phyloP scores from a whole-genome alignment of 2,888 invertebrate species.

The Dilophus febrilis region DNA sequence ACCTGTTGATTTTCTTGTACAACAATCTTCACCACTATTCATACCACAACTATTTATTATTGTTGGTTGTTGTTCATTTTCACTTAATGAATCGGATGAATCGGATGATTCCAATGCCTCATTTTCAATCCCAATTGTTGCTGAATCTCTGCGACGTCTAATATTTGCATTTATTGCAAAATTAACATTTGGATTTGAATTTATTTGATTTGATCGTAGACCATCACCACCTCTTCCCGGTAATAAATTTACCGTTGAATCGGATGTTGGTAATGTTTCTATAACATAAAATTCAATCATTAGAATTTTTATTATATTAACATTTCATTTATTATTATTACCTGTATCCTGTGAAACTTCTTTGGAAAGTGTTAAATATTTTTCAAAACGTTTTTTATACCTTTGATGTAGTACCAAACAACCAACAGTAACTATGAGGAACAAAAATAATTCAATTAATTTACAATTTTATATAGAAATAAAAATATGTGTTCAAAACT shows the following conservation, averaged over 20 bases:
- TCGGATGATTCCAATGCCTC: too few species aligned
- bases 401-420: conserved; percentile 71
- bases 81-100: conserved; percentile 5
- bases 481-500: conserved; percentile 14
- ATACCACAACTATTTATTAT: background rate
- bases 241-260: conserved; percentile 16
- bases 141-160: conserved; percentile 4
- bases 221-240: background rate
- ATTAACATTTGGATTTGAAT: conserved; percentile 11
- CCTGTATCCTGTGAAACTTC: conserved; percentile 31
- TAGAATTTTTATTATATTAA: too few species aligned
- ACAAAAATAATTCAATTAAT: conserved; percentile 2
- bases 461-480: background rate
- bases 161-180: conserved; percentile 9
- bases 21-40: conserved; percentile 13
- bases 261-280: background rate
- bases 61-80: conserved; percentile 13
- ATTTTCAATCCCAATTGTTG: too few species aligned
- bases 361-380: conserved; percentile 41
- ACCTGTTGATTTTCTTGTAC: conserved; percentile 14
- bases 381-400: conserved; percentile 52
- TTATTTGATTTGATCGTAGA: background rate
- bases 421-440: conserved; percentile 57
- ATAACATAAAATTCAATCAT: background rate
- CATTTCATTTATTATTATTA: too few species aligned